These are phyloP conservation scores for Sitobion miscanthi DNA, from an alignment of 1,140 invertebrate genomes.

Conservation along the genomic window DNA sequence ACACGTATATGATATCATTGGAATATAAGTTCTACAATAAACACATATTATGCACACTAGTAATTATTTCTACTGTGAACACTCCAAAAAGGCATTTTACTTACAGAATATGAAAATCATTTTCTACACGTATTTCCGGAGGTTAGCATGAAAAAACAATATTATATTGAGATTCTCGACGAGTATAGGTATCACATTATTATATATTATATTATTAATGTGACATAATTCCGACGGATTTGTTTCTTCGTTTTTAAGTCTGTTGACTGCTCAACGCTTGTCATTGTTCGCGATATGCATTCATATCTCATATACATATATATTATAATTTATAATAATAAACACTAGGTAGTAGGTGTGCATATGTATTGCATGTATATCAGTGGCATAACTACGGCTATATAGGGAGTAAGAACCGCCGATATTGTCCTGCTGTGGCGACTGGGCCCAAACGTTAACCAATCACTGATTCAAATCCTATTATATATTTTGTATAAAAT, in stretches of 20 bases:
- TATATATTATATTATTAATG: neutral
- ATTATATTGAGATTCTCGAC: neutral
- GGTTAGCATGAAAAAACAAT: conserved; percentile 49
- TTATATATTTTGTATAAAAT: neutral
- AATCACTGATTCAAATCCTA: neutral
- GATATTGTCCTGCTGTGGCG: neutral
- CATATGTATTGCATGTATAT: neutral
- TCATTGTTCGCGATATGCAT: neutral
- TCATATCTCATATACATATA: neutral
- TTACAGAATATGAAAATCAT: conserved; percentile 51
- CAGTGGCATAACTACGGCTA: neutral
- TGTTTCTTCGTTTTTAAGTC: neutral
- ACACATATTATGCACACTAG: neutral
- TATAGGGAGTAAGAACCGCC: neutral
- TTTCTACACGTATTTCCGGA: conserved; percentile 36
- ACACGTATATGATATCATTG: neutral
- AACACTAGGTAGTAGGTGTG: neutral
- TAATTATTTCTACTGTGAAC: neutral
- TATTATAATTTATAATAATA: conserved; percentile 2
- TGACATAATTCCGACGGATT: neutral
- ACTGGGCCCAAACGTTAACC: neutral
- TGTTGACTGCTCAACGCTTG: neutral
- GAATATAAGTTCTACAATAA: neutral
- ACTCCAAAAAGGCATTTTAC: conserved; percentile 26
- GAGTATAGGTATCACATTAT: neutral